Evolutionary conservation across 2,888 invertebrate species (phyloP), one percentile per base, ranked within the genome.

Genomic region (Drosophila mayaguana): DNA sequence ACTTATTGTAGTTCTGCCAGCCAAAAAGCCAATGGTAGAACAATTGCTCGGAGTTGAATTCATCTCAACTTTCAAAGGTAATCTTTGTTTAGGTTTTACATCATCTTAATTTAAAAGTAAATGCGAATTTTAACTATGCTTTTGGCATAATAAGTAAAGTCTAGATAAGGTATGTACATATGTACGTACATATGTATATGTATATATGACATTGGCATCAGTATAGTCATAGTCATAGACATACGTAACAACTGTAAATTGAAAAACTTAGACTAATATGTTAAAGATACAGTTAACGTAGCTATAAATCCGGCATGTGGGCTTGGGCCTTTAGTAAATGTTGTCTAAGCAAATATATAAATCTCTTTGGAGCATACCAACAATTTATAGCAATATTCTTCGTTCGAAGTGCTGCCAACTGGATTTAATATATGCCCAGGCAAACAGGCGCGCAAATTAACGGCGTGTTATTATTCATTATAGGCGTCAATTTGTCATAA

Each of bases 351-450:
- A 66, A 72, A 63, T 71, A 70, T 64, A 70, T 63, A 70, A 73
- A 78, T 75, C 66, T 55, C 12, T 34, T 46, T 64, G 51, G 67
- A 83, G 73, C 72, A 82, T 80, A 78, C 69, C 86, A 83, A 83
- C 85, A 84, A 85, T 71, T 88, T 88, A 77, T 79, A 85, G 72
- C 68, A 85, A 88, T 85, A 87, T 82, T 83, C 82, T 78, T 84
- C 80, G 75, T 78, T 84, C 64, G 54, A 12, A 7, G 79, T 14
- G 75, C 77, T 78, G 77, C 77, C 79, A 78, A 78, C 77, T 45
- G 40, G n/a, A 18, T 12, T n/a, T 45, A 60, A 62, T 71, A 53
- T 71, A 20, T 50, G 34, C 20, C 1, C 9, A 32, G 40, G 18
- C 20, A 18, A 71, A 61, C 46, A 34, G 59, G 77, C 77, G 77